phyloP scores from a whole-genome alignment of 1,140 invertebrate species.

The Magallana ariakensis region DNA sequence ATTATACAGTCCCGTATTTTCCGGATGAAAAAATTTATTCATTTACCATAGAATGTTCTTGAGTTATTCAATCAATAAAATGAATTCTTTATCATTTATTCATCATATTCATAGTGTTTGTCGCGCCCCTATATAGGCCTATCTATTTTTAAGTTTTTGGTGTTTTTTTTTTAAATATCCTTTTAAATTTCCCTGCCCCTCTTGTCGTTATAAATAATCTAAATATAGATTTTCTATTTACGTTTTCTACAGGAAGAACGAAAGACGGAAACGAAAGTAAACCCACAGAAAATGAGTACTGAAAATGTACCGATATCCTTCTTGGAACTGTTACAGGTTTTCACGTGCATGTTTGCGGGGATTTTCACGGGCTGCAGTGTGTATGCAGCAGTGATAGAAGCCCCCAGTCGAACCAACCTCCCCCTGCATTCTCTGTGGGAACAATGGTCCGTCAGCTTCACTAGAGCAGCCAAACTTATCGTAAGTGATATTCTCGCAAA shows the following conservation, averaged over 20 bases:
- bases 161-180: too few species aligned
- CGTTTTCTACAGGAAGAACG: not conserved
- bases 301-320: not conserved
- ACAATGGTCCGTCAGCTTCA: not conserved
- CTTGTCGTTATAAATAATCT: too few species aligned
- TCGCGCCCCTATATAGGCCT: too few species aligned
- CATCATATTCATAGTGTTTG: too few species aligned
- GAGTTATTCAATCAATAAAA: too few species aligned
- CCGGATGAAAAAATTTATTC: too few species aligned
- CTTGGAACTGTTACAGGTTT: not conserved
- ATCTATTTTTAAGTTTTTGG: too few species aligned
- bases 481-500: not conserved
- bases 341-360: constrained; percentile 2
- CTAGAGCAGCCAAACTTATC: not conserved
- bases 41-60: too few species aligned
- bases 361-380: not conserved
- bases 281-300: not conserved
- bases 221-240: constrained; percentile 22
- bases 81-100: too few species aligned
- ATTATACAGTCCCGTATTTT: too few species aligned
- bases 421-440: not conserved
- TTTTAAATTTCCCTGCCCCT: too few species aligned
- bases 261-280: too few species aligned
- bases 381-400: not conserved
- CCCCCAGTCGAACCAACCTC: not conserved